These are phyloP conservation scores for Turnix velox DNA, from an alignment of 2,113 vertebrate species.

Conservation along the genomic window DNA sequence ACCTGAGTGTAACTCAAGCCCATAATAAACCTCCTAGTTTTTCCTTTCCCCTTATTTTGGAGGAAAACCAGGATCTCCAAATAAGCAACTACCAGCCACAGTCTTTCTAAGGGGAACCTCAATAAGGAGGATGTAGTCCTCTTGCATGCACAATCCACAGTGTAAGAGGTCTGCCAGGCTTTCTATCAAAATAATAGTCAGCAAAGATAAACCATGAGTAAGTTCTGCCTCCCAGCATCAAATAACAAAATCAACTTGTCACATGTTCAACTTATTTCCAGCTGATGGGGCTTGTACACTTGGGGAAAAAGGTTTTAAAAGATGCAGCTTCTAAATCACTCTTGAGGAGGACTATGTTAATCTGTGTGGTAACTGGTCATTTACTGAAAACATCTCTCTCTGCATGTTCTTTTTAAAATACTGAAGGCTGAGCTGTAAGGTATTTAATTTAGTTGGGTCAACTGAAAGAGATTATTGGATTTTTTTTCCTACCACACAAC, in stretches of 20 bases:
- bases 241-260: neutral
- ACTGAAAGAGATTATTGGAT: neutral
- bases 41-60: neutral
- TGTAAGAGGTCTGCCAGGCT: fast-evolving
- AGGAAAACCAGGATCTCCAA: neutral
- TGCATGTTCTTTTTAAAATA: neutral
- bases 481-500: neutral
- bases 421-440: neutral
- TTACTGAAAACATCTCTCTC: neutral
- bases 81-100: neutral
- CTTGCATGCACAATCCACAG: neutral
- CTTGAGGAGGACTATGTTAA: neutral
- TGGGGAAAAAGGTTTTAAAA: neutral
- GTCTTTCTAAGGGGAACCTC: neutral
- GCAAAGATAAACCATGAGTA: neutral
- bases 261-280: neutral
- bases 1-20: fast-evolving
- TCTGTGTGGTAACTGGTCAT: neutral
- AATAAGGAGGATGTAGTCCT: neutral
- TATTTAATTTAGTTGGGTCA: neutral
- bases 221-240: neutral
- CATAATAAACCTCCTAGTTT: neutral
- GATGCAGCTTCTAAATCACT: neutral
- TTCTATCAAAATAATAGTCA: neutral
- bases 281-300: fast-evolving